These are phyloP conservation scores for Pardosa pseudoannulata DNA, from an alignment of 2,888 invertebrate genomes.

Conservation along the genomic window DNA sequence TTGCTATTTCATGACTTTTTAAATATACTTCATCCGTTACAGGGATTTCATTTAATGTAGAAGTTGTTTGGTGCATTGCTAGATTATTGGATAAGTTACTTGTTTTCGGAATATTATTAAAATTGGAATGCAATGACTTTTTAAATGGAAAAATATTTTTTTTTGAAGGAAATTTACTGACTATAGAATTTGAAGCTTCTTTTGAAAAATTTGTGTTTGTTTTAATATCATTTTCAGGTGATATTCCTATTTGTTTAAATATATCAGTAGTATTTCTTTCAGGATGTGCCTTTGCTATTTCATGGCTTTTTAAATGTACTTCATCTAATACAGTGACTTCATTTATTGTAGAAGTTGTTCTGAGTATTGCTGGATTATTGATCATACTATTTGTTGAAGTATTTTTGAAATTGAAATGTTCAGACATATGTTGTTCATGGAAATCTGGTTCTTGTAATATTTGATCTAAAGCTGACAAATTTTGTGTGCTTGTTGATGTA, in stretches of 20 bases:
- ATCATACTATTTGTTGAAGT: neutral
- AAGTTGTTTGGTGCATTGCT: neutral
- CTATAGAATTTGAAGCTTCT: too few species aligned
- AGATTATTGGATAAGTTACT: neutral
- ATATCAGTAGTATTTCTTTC: neutral
- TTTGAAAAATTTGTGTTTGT: neutral
- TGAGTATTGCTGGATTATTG: neutral
- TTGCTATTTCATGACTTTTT: neutral
- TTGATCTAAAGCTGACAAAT: neutral
- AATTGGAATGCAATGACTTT: too few species aligned
- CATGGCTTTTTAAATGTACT: neutral
- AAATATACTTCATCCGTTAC: neutral
- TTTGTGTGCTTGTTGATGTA: neutral
- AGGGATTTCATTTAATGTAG: neutral
- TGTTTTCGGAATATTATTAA: too few species aligned
- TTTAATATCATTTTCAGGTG: neutral
- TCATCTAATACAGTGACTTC: neutral
- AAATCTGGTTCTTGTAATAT: neutral
- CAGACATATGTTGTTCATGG: neutral
- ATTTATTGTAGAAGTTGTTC: neutral
- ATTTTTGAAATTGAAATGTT: neutral
- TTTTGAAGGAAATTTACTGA: too few species aligned
- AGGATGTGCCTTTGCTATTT: neutral
- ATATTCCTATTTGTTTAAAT: neutral
- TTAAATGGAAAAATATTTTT: too few species aligned